Conservation (phyloP, 2,888 invertebrate genomes). For the Drosophila peninsularis region DNA sequence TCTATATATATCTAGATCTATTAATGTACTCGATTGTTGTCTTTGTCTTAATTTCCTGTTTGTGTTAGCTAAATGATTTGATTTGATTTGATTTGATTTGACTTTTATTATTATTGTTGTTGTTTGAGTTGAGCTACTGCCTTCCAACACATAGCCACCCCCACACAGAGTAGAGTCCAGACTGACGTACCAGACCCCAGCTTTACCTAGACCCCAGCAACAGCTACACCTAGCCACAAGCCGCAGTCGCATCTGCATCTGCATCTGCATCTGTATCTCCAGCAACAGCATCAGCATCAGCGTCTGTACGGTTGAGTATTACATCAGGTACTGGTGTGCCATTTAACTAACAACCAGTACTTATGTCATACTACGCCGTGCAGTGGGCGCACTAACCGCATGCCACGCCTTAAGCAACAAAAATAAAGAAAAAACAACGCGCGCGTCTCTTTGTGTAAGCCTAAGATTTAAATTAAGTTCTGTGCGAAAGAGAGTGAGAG, state of each 20-base stretch:
- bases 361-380: conserved; percentile 96
- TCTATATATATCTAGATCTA: conserved; percentile 20
- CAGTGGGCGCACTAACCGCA: conserved; percentile 81
- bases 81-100: conserved; percentile 4
- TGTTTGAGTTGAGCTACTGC: conserved; percentile 1
- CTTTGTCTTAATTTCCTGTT: background rate
- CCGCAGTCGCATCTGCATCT: conserved; percentile 10
- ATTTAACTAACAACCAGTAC: conserved; percentile 88
- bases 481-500: background rate
- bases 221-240: conserved; percentile 32
- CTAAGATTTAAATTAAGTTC: conserved; percentile 5
- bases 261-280: conserved; percentile 21
- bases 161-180: conserved; percentile 25
- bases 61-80: background rate
- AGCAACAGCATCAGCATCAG: conserved; percentile 60
- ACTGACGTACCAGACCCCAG: conserved; percentile 22
- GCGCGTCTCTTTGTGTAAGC: conserved; percentile 24
- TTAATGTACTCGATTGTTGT: conserved; percentile 9
- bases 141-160: background rate
- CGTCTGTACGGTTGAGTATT: conserved; percentile 95
- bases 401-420: conserved; percentile 50
- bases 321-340: conserved; percentile 98
- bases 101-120: background rate
- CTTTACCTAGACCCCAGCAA: conserved; percentile 4
- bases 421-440: conserved; percentile 18